phyloP scores from a whole-genome alignment of 2,797 vertebrate genomes.

The Lophius americanus region DNA sequence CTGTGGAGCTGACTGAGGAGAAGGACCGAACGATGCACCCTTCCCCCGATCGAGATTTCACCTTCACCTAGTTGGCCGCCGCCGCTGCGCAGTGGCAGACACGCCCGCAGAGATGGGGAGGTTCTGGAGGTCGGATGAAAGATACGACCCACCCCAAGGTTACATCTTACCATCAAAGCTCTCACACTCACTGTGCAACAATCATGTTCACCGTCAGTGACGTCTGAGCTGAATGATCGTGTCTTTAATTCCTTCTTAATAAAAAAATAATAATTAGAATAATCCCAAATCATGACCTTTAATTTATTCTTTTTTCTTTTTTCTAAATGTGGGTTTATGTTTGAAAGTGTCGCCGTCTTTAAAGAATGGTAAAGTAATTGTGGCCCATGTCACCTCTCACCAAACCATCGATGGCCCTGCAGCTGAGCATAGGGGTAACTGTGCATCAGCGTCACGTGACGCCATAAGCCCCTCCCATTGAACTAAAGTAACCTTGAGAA shows the following conservation, averaged over 20 bases:
- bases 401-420: slow-evolving; percentile 33
- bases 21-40: slow-evolving; percentile 48
- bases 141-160: slow-evolving; percentile 45
- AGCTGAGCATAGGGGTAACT: slow-evolving; percentile 58
- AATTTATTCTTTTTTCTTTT: not conserved
- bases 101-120: slow-evolving; percentile 20
- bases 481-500: slow-evolving; percentile 79
- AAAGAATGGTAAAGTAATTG: slow-evolving; percentile 5
- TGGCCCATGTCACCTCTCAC: slow-evolving; percentile 38
- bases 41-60: slow-evolving; percentile 21
- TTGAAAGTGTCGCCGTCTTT: too few relatives aligned
- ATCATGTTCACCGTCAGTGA: too few relatives aligned
- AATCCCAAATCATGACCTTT: not conserved
- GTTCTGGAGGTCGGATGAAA: slow-evolving; percentile 28
- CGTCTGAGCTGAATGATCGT: too few relatives aligned
- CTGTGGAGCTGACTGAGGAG: slow-evolving; percentile 20
- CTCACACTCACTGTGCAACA: not conserved
- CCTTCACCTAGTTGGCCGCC: slow-evolving; percentile 61
- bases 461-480: slow-evolving; percentile 62
- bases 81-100: slow-evolving; percentile 62
- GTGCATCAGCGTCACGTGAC: slow-evolving; percentile 69
- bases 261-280: too few relatives aligned
- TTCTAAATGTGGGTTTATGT: not conserved
- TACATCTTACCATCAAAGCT: slow-evolving; percentile 3
- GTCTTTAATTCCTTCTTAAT: too few relatives aligned